phyloP scores from a whole-genome alignment of 2,888 invertebrate species.

The Erynnis tages region DNA sequence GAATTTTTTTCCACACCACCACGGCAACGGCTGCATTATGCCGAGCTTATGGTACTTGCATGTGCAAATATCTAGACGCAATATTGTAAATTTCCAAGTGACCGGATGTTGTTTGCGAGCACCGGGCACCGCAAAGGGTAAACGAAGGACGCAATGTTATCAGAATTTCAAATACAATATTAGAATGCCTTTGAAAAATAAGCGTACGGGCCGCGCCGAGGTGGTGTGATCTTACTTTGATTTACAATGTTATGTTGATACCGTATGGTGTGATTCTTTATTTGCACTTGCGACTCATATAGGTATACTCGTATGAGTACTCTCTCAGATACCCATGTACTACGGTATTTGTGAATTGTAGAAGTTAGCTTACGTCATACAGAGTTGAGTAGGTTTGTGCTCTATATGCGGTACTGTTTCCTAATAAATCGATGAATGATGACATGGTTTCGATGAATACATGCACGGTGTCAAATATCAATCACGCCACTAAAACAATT shows the following conservation, averaged over 20 bases:
- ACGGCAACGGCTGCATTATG: constrained; percentile 30
- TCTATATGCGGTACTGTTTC: too few relatives aligned
- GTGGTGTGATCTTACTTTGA: constrained; percentile 5
- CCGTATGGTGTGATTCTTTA: constrained; percentile 8
- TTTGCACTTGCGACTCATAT: not conserved
- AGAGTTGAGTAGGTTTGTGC: too few relatives aligned
- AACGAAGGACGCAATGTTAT: constrained; percentile 65
- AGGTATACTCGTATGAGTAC: too few relatives aligned
- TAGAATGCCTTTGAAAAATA: constrained; percentile 38
- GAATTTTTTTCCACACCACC: constrained; percentile 16
- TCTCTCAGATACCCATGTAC: too few relatives aligned
- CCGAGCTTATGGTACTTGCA: constrained; percentile 27
- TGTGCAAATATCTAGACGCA: constrained; percentile 32
- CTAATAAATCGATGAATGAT: too few relatives aligned
- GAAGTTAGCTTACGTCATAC: too few relatives aligned
- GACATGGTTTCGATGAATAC: constrained; percentile 1
- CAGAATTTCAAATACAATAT: constrained; percentile 50
- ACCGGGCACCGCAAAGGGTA: constrained; percentile 54
- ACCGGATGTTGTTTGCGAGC: constrained; percentile 63
- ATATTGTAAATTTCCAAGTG: constrained; percentile 37
- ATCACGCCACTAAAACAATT: constrained; percentile 9
- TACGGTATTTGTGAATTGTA: too few relatives aligned
- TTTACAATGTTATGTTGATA: constrained; percentile 14
- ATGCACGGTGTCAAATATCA: constrained; percentile 9
- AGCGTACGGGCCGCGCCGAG: constrained; percentile 8